phyloP scores from a whole-genome alignment of 2,888 invertebrate genomes.

The Dolomedes plantarius region DNA sequence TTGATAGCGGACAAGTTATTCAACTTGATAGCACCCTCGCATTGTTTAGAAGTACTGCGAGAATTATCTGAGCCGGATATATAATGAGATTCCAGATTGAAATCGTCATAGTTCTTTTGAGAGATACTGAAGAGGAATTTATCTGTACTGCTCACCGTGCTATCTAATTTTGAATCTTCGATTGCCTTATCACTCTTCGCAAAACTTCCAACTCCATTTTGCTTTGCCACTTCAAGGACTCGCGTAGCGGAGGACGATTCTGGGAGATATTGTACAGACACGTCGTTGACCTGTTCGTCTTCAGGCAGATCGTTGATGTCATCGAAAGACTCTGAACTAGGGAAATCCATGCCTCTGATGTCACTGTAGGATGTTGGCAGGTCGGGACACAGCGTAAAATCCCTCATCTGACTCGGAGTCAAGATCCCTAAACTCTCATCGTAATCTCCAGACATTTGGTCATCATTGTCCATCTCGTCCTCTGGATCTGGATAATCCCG shows the following conservation, averaged over 20 bases:
- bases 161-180: conserved; percentile 17
- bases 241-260: conserved; percentile 26
- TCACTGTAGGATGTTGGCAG: conserved; percentile 35
- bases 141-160: conserved; percentile 30
- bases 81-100: conserved; percentile 4
- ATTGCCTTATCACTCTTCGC: background rate
- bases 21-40: conserved; percentile 2
- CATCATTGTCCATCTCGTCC: conserved; percentile 63
- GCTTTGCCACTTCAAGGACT: conserved; percentile 33
- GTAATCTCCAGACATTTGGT: conserved; percentile 86
- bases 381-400: conserved; percentile 81
- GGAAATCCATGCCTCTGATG: conserved; percentile 47
- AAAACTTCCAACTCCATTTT: background rate
- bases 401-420: conserved; percentile 90
- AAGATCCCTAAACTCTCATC: conserved; percentile 91
- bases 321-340: conserved; percentile 67
- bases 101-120: conserved; percentile 15
- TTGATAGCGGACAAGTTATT: conserved; percentile 28
- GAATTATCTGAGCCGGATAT: background rate
- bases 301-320: conserved; percentile 71
- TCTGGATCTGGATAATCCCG: conserved; percentile 44
- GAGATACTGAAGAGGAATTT: conserved; percentile 55
- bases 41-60: background rate
- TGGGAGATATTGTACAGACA: conserved; percentile 45
- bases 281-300: conserved; percentile 61